Base-by-base conservation (phyloP, 2,113 vertebrate species). In the Sander vitreus region DNA sequence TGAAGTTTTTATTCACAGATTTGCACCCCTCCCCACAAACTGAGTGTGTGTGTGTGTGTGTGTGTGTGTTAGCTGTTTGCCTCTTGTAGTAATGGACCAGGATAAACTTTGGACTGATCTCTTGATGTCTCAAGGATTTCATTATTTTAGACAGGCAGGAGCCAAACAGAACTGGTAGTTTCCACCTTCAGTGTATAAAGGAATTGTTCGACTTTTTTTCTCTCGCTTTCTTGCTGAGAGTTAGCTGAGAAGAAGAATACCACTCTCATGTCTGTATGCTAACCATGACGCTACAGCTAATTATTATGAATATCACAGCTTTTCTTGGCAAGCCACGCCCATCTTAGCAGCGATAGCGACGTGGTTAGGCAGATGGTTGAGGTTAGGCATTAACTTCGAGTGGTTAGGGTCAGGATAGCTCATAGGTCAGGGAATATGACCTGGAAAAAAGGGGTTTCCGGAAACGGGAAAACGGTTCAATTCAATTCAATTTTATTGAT, bases 1-100 rank as follows among this genome's bases (percentile, higher is more conserved):
- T 58, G 21, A 79, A 47, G 9, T 72, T 85, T 94, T 95, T 93
- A 93, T 93, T 93, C 82, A 91, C 86, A 89, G 43, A 77, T 91
- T 84, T 80, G 73, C n/a, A 2, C 33, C 39, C 74, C 45, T 86
- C 51, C 73, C 51, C 72, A 80, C 39, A 85, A 84, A 71, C 48
- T 43, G 39, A 11, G 33, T 54, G 6, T 58, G 23, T 72, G 18
- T 7, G 4, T 13, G 25, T 57, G 51, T 27, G 4, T 58, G 23
- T 55, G 36, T 15, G 8, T 55, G 33, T 36, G 33, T 66, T 74
- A 76, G 66, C 33, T 55, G 30, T 76, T 85, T 55, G 50, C 43
- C 50, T 78, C 45, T 43, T 36, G 43, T 15, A 14, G 64, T 43
- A 59, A 75, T 30, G 27, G 54, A 79, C 43, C 75, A 70, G 43